Evolutionary conservation across 2,797 vertebrate species (phyloP).

Genomic region (Caiman crocodilus): DNA sequence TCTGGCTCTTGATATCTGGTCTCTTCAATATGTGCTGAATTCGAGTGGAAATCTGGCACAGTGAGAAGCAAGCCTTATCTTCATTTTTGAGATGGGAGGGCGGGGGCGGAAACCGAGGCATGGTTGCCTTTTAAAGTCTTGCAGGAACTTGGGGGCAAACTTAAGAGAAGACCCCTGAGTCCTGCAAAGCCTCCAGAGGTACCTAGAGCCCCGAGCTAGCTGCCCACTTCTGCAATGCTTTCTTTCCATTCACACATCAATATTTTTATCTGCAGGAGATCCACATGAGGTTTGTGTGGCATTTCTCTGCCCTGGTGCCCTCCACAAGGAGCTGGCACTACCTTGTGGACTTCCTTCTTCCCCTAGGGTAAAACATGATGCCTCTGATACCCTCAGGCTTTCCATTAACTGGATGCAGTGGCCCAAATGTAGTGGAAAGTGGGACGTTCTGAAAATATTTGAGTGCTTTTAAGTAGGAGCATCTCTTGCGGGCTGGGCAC

Average conservation of each 20-base stretch:
- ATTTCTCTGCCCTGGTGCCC: too few relatives aligned
- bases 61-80: background rate
- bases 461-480: background rate
- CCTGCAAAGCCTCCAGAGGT: background rate
- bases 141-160: background rate
- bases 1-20: too few relatives aligned
- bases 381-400: accelerated
- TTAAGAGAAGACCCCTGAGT: background rate
- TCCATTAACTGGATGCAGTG: background rate
- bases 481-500: background rate
- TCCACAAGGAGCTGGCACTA: too few relatives aligned
- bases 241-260: too few relatives aligned
- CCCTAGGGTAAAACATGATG: too few relatives aligned
- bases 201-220: background rate
- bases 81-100: background rate
- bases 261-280: too few relatives aligned
- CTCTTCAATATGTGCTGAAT: background rate
- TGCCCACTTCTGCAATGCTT: too few relatives aligned
- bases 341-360: background rate
- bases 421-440: background rate
- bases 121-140: background rate
- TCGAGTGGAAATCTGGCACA: background rate
- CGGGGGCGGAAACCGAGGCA: background rate
- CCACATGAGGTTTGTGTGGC: too few relatives aligned
- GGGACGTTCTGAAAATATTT: background rate